These are phyloP conservation scores for Pandemis cinnamomeana DNA, from an alignment of 2,888 invertebrate species.

Conservation along the genomic window DNA sequence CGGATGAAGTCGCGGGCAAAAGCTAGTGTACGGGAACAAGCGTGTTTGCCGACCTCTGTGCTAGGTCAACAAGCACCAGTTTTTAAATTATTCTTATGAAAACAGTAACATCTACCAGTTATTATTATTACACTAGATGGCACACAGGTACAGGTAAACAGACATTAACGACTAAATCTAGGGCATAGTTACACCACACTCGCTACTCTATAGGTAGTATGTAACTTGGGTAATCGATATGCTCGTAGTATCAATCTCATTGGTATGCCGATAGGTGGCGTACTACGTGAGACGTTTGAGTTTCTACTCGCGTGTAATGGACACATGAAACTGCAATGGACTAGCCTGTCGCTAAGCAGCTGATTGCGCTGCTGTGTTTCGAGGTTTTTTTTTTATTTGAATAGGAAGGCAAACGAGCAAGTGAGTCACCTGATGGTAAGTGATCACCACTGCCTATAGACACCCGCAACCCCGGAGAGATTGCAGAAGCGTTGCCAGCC, in stretches of 20 bases:
- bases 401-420: too few species aligned
- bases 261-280: background rate
- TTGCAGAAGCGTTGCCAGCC: too few species aligned
- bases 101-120: conserved; percentile 30
- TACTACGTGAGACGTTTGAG: background rate
- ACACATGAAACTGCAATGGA: too few species aligned
- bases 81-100: conserved; percentile 32
- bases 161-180: conserved; percentile 24
- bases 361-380: too few species aligned
- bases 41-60: background rate
- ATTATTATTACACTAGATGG: conserved; percentile 30
- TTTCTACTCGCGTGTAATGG: background rate
- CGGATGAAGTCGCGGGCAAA: too few species aligned
- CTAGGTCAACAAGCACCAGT: conserved; percentile 32
- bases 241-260: conserved; percentile 22
- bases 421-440: too few species aligned
- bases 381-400: too few species aligned
- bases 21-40: too few species aligned
- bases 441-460: too few species aligned
- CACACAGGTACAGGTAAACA: conserved; percentile 41
- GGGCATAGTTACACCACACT: conserved; percentile 39
- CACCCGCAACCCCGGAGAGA: too few species aligned
- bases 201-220: background rate
- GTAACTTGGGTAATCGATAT: conserved; percentile 38
- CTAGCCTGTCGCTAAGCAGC: too few species aligned